Conservation (phyloP, 2,888 invertebrate species). For the Pollenia amentaria region DNA sequence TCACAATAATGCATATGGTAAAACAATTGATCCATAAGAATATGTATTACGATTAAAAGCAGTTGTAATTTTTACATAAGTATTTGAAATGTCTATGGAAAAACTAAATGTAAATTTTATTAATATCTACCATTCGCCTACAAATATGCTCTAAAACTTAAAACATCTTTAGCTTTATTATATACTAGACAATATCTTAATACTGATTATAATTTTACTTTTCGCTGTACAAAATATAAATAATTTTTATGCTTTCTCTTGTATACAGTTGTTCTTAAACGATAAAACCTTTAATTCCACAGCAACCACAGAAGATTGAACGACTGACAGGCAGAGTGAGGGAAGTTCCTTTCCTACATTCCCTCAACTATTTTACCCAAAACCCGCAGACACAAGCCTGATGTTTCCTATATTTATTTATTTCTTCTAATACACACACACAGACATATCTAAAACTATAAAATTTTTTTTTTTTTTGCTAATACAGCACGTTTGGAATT, state of each 20-base stretch:
- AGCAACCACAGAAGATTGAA: slow-evolving; percentile 29
- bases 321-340: slow-evolving; percentile 17
- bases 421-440: background rate
- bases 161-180: background rate
- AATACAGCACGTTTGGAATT: slow-evolving; percentile 45
- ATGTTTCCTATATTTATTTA: slow-evolving; percentile 9
- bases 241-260: background rate
- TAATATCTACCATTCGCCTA: background rate
- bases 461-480: slow-evolving; percentile 26
- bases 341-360: background rate
- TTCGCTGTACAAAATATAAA: slow-evolving; percentile 4
- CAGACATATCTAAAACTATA: slow-evolving; percentile 8
- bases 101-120: too few relatives aligned
- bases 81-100: too few relatives aligned
- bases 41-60: too few relatives aligned
- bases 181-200: background rate
- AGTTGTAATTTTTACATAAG: too few relatives aligned
- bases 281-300: slow-evolving; percentile 58
- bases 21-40: too few relatives aligned
- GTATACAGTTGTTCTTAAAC: slow-evolving; percentile 49
- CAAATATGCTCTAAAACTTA: background rate
- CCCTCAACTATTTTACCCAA: background rate
- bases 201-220: background rate
- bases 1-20: too few relatives aligned
- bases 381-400: background rate